Evolutionary conservation across 2,113 vertebrate genomes (phyloP).

Genomic region (Sturnira hondurensis): DNA sequence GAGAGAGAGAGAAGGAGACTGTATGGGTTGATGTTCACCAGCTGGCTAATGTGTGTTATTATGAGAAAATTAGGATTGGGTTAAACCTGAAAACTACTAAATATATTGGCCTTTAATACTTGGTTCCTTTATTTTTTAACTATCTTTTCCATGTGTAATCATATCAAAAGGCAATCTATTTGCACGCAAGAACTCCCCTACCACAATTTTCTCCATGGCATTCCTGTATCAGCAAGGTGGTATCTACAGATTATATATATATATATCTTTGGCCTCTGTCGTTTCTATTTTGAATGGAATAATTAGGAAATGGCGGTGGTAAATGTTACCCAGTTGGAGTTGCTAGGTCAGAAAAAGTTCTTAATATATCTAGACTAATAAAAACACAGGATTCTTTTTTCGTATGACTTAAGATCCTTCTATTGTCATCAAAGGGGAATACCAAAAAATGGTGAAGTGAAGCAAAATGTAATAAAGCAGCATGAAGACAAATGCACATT

Average conservation of each 20-base stretch:
- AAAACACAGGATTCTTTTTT: background rate
- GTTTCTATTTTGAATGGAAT: background rate
- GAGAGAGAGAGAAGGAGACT: background rate
- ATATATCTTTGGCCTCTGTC: background rate
- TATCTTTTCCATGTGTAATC: background rate
- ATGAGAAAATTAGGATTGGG: background rate
- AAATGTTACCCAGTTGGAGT: background rate
- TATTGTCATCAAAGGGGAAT: background rate
- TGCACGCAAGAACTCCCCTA: background rate
- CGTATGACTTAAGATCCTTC: background rate
- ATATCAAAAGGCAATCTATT: conserved; percentile 4
- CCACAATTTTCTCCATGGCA: background rate
- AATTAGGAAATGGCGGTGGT: background rate
- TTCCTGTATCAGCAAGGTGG: background rate
- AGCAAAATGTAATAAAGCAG: background rate
- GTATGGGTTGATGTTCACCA: background rate
- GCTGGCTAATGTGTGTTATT: background rate
- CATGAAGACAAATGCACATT: background rate
- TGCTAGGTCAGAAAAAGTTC: background rate
- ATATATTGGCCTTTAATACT: background rate
- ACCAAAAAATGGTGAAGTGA: background rate
- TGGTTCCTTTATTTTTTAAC: background rate
- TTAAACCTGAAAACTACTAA: background rate
- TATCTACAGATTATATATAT: background rate
- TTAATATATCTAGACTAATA: background rate